Evolutionary conservation across 2,888 invertebrate genomes (phyloP).

Genomic region (Oxyscelio sp.): DNA sequence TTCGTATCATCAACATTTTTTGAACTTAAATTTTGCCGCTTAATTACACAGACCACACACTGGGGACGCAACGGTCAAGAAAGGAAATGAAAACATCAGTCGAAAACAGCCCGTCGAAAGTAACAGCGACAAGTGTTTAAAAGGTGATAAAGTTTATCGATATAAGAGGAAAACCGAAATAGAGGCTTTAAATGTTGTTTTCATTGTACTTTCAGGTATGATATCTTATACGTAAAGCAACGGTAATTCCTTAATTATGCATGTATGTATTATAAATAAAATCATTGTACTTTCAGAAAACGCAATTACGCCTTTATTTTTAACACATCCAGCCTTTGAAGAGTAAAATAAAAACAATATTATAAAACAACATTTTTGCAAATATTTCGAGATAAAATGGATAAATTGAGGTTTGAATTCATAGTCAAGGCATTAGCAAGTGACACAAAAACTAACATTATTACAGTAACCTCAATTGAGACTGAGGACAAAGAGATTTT

Average conservation of each 20-base stretch:
- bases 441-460: constrained; percentile 44
- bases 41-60: too few relatives aligned
- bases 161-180: too few relatives aligned
- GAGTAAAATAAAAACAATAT: constrained; percentile 19
- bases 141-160: too few relatives aligned
- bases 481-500: constrained; percentile 54
- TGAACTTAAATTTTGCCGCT: constrained; percentile 7
- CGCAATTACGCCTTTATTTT: constrained; percentile 30
- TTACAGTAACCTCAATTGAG: constrained; percentile 59
- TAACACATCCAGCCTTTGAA: background rate
- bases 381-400: constrained; percentile 42
- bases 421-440: constrained; percentile 56
- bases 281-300: constrained; percentile 17
- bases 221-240: background rate
- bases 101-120: too few relatives aligned
- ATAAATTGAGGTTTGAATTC: constrained; percentile 52
- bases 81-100: too few relatives aligned
- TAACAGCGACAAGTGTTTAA: background rate
- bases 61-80: too few relatives aligned
- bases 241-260: background rate
- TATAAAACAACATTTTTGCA: constrained; percentile 45
- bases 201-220: constrained; percentile 17
- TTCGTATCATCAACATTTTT: constrained; percentile 22
- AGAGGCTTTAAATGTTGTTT: constrained; percentile 41
- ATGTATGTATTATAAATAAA: constrained; percentile 12